Evolutionary conservation across 2,113 vertebrate species (phyloP).

Genomic region (Menidia beryllina): DNA sequence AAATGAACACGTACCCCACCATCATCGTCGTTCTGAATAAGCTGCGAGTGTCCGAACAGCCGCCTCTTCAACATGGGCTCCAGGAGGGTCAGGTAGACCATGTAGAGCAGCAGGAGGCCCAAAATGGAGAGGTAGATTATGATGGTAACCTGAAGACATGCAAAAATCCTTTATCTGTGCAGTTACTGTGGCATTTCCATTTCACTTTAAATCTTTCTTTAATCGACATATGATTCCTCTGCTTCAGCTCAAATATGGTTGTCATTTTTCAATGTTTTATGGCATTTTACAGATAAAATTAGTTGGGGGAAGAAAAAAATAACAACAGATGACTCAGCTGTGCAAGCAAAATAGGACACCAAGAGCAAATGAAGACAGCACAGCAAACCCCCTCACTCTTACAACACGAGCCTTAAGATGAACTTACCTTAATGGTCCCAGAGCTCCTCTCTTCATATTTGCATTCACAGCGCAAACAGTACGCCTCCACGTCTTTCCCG

Average conservation of each 20-base stretch:
- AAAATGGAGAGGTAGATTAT: constrained; percentile 97
- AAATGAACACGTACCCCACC: constrained; percentile 87
- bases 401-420: not conserved
- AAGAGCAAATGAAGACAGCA: not conserved
- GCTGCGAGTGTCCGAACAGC: constrained; percentile 95
- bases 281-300: too few relatives aligned
- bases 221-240: too few relatives aligned
- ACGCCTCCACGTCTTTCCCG: constrained; percentile 95
- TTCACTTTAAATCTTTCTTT: too few relatives aligned
- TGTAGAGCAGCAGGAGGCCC: constrained; percentile 95
- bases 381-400: not conserved
- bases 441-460: constrained; percentile 99
- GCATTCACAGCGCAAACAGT: constrained; percentile 98
- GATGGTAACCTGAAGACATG: constrained; percentile 88
- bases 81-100: constrained; percentile 96
- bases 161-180: not conserved
- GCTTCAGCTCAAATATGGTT: too few relatives aligned
- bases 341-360: not conserved
- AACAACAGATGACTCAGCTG: too few relatives aligned
- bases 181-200: not conserved
- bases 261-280: too few relatives aligned
- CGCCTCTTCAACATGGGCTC: constrained; percentile 96
- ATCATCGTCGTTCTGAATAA: constrained; percentile 96
- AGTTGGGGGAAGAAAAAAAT: too few relatives aligned
- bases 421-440: constrained; percentile 92